Percentiles rank a stretch among this genome's conserved stretches.
phyloP scores from a whole-genome alignment of 2,888 invertebrate genomes.

The Watsonalla binaria region DNA sequence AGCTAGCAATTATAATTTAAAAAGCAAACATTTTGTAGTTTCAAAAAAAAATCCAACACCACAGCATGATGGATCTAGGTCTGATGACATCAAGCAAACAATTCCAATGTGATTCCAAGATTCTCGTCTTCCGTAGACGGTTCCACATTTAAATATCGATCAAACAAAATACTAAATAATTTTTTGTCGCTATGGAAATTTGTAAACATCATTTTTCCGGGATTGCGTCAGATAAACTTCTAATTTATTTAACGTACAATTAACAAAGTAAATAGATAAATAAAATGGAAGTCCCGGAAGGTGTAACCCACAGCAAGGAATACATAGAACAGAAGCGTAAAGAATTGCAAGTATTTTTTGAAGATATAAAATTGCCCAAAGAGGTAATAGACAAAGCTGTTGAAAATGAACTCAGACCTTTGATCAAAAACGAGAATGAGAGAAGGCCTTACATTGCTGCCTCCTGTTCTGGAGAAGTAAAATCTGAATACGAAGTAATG shows the following conservation, averaged over 20 bases:
- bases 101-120: background rate
- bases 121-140: background rate
- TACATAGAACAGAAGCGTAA: constrained; percentile 49
- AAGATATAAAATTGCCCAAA: constrained; percentile 49
- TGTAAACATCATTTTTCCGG: constrained; percentile 15
- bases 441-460: constrained; percentile 55
- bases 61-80: too few relatives aligned
- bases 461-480: constrained; percentile 46
- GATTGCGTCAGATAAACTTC: constrained; percentile 12
- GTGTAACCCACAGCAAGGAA: constrained; percentile 27
- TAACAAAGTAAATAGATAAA: background rate
- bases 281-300: constrained; percentile 35
- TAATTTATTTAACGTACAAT: too few relatives aligned
- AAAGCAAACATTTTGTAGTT: too few relatives aligned
- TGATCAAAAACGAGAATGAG: constrained; percentile 25
- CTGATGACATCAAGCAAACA: too few relatives aligned
- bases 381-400: constrained; percentile 51
- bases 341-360: constrained; percentile 55
- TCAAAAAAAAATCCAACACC: too few relatives aligned
- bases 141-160: constrained; percentile 37
- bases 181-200: constrained; percentile 35
- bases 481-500: constrained; percentile 68
- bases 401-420: constrained; percentile 60
- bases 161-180: constrained; percentile 26
- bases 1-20: too few relatives aligned